Evolutionary conservation across 1,140 invertebrate species (phyloP), one percentile per base, ranked within the genome.

Genomic region (Sipha flava): DNA sequence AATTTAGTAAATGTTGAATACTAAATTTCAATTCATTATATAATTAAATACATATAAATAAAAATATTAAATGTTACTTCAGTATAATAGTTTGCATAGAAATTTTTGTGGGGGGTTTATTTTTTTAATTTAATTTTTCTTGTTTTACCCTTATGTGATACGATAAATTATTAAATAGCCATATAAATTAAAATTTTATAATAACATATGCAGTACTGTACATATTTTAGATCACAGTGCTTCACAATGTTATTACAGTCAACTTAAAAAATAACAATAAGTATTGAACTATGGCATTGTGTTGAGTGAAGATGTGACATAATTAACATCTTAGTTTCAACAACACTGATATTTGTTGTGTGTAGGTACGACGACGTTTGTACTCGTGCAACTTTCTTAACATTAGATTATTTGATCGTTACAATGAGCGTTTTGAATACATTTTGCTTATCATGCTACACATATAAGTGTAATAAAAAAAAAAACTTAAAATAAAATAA

Each of bases 351-450:
- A 52, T 37, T 52, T 59, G n/a, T 57, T 23, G 57, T 57, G 47
- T 75, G 49, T 54, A 6, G 29, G 18, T 37, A 54, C n/a, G 12
- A 66, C 6, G 29, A 62, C 18, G 9, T 77, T 77, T 77, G 52
- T 77, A 77, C 73, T 77, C 31, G 52, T 59, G 73, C 23, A 18
- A 59, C n/a, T n/a, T 29, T 77, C 52, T 57, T 77, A 77, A 77
- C 6, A 18, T 43, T 43, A 77, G 23, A 29, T 43, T 37, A 29
- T 77, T 77, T 77, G 73, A 77, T 77, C 73, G 23, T 77, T 59
- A 43, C 34, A 77, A 57, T 77, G 73, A 75, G 72, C 72, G 54
- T 23, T 49, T 75, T 75, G 21, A 75, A 54, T 40, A 59, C 16
- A 77, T 37, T 37, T 59, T n/a, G 37, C 6, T 57, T 59, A 47